Evolutionary conservation across 2,888 invertebrate species (phyloP), one percentile per base, ranked within the genome.

Genomic region (Leucophenga maculata): DNA sequence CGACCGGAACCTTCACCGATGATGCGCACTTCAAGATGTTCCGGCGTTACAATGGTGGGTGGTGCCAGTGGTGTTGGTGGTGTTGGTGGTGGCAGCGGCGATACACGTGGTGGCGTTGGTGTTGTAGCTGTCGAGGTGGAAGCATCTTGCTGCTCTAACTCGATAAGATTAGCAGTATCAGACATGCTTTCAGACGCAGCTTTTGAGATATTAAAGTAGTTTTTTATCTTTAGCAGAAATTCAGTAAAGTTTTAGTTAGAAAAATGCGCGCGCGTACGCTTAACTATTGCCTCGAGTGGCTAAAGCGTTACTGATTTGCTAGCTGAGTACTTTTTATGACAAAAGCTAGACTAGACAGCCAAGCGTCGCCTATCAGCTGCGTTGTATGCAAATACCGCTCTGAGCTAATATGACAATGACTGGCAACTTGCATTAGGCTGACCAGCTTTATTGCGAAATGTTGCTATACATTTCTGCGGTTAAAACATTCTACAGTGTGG

Each of bases 21-120:
- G 60, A 75, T 14, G 31, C 83, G 80, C 70, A 86, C 67, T 70
- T 85, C 84, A 0, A 77, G 74, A 62, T 75, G 75, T 22, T 72
- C 72, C 65, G 44, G 50, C 8, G n/a, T 1, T 16, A 16, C 50
- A 18, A 1, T 8, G 39, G 39, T 39, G 39, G 39, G 8, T 39
- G 39, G 39, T 39, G 39, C 39, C 8, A 8, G 39, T 39, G 8
- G 39, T 39, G 32, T 8, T 32, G 39, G 39, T 39, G 39, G 1
- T 39, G 39, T 8, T 39, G 39, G 8, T 8, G 39, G 39, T 8
- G 8, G 39, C 11, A 39, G 9, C 8, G 39, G 39, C 32, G 9
- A 66, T 62, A 66, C 65, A 70, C n/a, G 14, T 20, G 18, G 18
- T 13, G 54, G 13, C 3, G 18, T 20, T 20, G 54, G 54, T 54